These are phyloP conservation scores for Leucania comma DNA, from an alignment of 2,888 invertebrate genomes.

Conservation along the genomic window DNA sequence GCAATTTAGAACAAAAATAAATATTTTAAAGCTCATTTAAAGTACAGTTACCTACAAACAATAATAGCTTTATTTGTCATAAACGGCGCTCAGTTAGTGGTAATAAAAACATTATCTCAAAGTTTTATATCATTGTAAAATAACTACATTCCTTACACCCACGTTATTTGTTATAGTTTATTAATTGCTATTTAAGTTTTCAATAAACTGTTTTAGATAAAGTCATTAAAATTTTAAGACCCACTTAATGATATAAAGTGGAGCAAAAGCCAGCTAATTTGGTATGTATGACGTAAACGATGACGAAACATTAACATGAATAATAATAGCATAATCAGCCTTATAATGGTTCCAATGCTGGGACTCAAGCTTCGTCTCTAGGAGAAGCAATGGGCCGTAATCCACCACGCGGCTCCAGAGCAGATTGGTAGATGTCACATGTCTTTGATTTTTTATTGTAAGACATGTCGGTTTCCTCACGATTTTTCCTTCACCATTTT, in stretches of 20 bases:
- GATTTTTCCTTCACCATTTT: no score
- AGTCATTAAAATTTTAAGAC: constrained; percentile 49
- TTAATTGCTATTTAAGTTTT: constrained; percentile 50
- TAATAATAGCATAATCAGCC: not conserved
- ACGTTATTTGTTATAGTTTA: constrained; percentile 46
- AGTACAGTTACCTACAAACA: constrained; percentile 39
- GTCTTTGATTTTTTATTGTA: no score
- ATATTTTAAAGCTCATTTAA: constrained; percentile 39
- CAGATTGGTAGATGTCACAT: no score
- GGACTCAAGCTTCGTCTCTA: no score
- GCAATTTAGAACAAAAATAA: constrained; percentile 27
- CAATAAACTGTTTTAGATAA: constrained; percentile 36
- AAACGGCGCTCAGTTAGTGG: constrained; percentile 38
- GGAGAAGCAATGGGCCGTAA: no score
- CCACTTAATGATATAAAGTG: constrained; percentile 17
- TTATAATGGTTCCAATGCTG: no score
- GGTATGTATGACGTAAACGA: constrained; percentile 14
- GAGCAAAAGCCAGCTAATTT: not conserved
- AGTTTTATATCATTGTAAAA: constrained; percentile 44
- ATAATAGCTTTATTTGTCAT: constrained; percentile 42
- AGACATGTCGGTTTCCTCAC: no score
- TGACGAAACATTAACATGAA: not conserved
- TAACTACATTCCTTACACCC: constrained; percentile 51
- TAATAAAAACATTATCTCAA: constrained; percentile 45
- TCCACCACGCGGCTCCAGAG: no score